Evolutionary conservation across 2,888 invertebrate genomes (phyloP).

Genomic region (Drosophila gaucha): DNA sequence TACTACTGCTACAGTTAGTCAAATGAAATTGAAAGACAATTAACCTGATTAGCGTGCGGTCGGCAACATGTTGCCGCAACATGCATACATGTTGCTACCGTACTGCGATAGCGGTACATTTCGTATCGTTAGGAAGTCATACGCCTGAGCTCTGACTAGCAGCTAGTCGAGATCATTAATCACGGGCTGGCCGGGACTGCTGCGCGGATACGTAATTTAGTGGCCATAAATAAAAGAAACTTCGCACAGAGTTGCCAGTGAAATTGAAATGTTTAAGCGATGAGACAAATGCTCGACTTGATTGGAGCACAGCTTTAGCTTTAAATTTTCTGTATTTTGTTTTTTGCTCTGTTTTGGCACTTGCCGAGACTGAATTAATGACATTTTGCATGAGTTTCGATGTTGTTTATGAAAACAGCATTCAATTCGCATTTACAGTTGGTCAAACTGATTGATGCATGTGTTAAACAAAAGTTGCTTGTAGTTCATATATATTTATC

Average conservation of each 20-base stretch:
- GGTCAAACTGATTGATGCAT: slow-evolving; percentile 62
- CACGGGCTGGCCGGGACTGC: slow-evolving; percentile 54
- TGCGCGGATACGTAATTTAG: slow-evolving; percentile 75
- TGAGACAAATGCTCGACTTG: slow-evolving; percentile 78
- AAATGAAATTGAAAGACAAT: slow-evolving; percentile 77
- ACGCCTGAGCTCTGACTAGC: slow-evolving; percentile 16
- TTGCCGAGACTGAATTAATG: slow-evolving; percentile 65
- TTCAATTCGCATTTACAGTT: slow-evolving; percentile 71
- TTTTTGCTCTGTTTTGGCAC: slow-evolving; percentile 42
- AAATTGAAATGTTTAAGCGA: slow-evolving; percentile 80
- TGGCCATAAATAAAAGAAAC: slow-evolving; percentile 78
- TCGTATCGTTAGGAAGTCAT: slow-evolving; percentile 56
- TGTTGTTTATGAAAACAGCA: slow-evolving; percentile 79
- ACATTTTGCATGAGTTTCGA: slow-evolving; percentile 72
- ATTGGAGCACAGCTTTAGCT: slow-evolving; percentile 57
- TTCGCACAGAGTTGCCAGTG: slow-evolving; percentile 56
- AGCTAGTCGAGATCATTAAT: slow-evolving; percentile 70
- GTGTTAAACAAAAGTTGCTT: slow-evolving; percentile 33
- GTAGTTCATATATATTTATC: slow-evolving; percentile 14
- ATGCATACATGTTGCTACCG: slow-evolving; percentile 47
- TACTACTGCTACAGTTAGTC: slow-evolving; percentile 51
- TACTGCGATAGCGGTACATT: slow-evolving; percentile 68
- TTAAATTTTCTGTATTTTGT: neutral
- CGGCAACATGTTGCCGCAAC: slow-evolving; percentile 66
- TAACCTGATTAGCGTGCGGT: slow-evolving; percentile 74